Percentiles rank a stretch among this genome's conserved stretches.
These are phyloP conservation scores for Danionella cerebrum DNA, from an alignment of 2,113 vertebrate species.

Conservation along the genomic window DNA sequence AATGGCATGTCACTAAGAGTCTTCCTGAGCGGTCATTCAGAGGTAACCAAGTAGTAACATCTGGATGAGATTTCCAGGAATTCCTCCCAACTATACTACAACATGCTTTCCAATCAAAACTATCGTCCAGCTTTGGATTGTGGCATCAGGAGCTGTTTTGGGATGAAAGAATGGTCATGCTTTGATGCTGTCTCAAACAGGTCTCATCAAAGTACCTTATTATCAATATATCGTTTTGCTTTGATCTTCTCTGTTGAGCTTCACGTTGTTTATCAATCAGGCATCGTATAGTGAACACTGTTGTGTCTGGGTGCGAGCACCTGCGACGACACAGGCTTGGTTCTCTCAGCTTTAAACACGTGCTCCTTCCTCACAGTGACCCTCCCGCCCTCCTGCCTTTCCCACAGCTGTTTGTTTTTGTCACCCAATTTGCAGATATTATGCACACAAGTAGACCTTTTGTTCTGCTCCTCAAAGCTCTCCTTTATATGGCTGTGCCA, in stretches of 20 bases:
- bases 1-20: neutral
- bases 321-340: constrained; percentile 8
- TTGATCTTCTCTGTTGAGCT: constrained; percentile 25
- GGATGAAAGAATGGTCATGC: neutral
- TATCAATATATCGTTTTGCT: constrained; percentile 10
- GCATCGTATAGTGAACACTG: constrained; percentile 11
- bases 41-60: constrained; percentile 15
- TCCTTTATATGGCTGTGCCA: neutral
- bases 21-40: neutral
- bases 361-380: neutral
- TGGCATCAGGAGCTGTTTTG: neutral
- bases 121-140: constrained; percentile 4
- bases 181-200: constrained; percentile 32
- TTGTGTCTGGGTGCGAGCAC: constrained; percentile 21
- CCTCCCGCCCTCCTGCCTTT: neutral
- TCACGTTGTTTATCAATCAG: constrained; percentile 21
- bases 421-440: constrained; percentile 23
- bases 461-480: constrained; percentile 18
- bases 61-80: constrained; percentile 19
- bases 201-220: constrained; percentile 33
- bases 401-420: constrained; percentile 29
- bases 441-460: constrained; percentile 27
- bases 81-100: neutral
- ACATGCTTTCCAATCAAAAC: neutral
- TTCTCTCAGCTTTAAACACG: constrained; percentile 18